Percentiles rank a stretch among this genome's conserved stretches.
Conservation (phyloP, 2,113 vertebrate genomes). For the Crotalus viridis region DNA sequence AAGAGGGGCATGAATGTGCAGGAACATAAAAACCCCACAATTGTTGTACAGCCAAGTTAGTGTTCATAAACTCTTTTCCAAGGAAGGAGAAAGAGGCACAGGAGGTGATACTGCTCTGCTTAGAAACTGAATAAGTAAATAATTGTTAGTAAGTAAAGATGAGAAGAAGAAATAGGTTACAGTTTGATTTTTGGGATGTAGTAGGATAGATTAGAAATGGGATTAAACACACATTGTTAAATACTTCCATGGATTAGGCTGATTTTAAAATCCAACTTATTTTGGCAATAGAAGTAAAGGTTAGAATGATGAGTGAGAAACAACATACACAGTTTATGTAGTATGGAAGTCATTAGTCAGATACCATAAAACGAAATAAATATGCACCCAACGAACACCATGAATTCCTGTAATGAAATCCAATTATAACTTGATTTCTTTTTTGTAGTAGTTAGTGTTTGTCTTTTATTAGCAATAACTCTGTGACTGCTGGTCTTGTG, state of each 20-base stretch:
- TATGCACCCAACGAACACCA: background rate
- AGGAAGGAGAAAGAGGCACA: slow-evolving; percentile 1
- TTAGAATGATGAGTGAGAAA: slow-evolving; percentile 17
- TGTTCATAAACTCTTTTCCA: slow-evolving; percentile 16
- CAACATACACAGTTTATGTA: background rate
- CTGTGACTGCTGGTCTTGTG: background rate
- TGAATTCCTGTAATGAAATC: slow-evolving; percentile 15
- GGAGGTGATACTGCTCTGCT: slow-evolving; percentile 49
- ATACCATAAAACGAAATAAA: background rate
- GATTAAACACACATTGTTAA: slow-evolving; percentile 36
- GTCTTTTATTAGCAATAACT: background rate
- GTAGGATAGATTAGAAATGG: slow-evolving; percentile 35
- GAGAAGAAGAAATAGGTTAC: slow-evolving; percentile 39
- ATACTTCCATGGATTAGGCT: background rate
- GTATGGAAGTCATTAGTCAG: background rate
- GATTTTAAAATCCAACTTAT: background rate
- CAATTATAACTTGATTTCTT: background rate
- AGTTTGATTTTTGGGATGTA: slow-evolving; percentile 1
- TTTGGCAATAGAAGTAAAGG: background rate
- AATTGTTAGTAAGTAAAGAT: slow-evolving; percentile 51
- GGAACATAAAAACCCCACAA: slow-evolving; percentile 21
- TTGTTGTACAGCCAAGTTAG: slow-evolving; percentile 31
- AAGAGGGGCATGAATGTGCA: slow-evolving; percentile 32
- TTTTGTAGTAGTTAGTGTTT: background rate
- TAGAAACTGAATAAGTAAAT: slow-evolving; percentile 49